Evolutionary conservation across 1,140 invertebrate genomes (phyloP).

Genomic region (Helicoverpa zea): DNA sequence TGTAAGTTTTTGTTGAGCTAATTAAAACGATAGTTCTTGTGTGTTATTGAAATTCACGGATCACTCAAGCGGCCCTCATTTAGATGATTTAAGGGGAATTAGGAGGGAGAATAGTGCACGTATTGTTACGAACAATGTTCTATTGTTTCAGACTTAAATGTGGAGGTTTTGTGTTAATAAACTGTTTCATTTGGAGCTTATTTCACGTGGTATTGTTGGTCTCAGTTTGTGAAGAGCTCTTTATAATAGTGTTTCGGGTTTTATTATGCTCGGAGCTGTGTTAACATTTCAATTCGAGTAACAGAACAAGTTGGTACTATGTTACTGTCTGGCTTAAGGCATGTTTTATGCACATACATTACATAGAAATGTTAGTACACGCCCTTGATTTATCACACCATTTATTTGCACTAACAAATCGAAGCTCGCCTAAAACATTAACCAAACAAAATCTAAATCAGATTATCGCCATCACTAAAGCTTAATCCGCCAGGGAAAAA

Average conservation of each 20-base stretch:
- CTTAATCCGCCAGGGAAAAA: constrained; percentile 17
- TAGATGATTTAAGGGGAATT: constrained; percentile 78
- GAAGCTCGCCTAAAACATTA: neutral
- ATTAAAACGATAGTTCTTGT: constrained; percentile 75
- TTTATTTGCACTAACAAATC: constrained; percentile 12
- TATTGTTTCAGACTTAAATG: constrained; percentile 75
- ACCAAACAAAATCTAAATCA: constrained; percentile 28
- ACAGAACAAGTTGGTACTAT: neutral
- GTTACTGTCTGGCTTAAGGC: too few relatives aligned
- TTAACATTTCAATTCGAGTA: neutral
- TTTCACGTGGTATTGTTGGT: constrained; percentile 46
- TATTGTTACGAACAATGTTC: constrained; percentile 76
- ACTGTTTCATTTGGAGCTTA: constrained; percentile 37
- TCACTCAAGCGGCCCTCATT: constrained; percentile 72
- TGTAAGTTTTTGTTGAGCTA: constrained; percentile 73
- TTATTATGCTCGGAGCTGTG: neutral
- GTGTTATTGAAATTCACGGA: constrained; percentile 79
- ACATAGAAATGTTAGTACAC: neutral
- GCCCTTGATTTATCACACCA: neutral
- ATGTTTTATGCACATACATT: too few relatives aligned
- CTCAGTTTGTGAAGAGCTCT: constrained; percentile 22
- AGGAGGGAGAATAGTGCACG: constrained; percentile 68
- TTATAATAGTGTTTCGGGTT: constrained; percentile 16
- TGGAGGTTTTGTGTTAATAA: constrained; percentile 55
- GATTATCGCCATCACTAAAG: constrained; percentile 15